phyloP scores from a whole-genome alignment of 2,888 invertebrate genomes.

The Leucophora obtusa region DNA sequence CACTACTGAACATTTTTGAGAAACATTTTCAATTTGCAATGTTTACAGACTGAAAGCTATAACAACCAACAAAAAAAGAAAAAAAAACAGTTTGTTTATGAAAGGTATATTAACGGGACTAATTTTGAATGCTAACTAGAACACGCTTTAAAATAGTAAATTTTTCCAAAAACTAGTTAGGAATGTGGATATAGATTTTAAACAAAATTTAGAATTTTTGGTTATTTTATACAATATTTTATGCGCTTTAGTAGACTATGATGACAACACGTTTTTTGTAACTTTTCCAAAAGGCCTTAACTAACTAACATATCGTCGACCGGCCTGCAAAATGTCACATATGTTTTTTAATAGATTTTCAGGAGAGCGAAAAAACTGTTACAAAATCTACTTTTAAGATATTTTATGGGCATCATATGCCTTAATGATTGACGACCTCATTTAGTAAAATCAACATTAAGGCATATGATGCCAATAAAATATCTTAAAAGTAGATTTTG shows the following conservation, averaged over 20 bases:
- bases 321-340: too few relatives aligned
- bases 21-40: background rate
- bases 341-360: too few relatives aligned
- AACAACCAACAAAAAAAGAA: too few relatives aligned
- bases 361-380: too few relatives aligned
- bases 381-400: too few relatives aligned
- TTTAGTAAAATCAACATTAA: too few relatives aligned
- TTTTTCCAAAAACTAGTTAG: background rate
- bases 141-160: constrained; percentile 2
- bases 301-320: too few relatives aligned
- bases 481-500: too few relatives aligned
- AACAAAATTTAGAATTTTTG: background rate
- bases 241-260: constrained; percentile 18
- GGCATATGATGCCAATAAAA: too few relatives aligned
- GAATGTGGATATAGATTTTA: background rate
- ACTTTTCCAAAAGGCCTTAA: constrained; percentile 9
- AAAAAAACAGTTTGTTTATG: background rate
- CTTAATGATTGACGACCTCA: too few relatives aligned
- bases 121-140: background rate
- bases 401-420: too few relatives aligned
- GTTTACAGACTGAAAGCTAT: background rate
- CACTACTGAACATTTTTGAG: background rate
- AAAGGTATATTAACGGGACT: background rate
- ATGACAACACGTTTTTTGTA: constrained; percentile 36
- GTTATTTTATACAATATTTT: background rate